These are phyloP conservation scores for Xenopus tropicalis DNA, from an alignment of 2,113 vertebrate genomes.

Conservation along the genomic window UCB_Xtro_10.0 CM004443.2:137019501-137020000, in stretches of 20 bases:
- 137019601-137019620: too few relatives aligned
- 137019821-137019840: conserved; percentile 29
- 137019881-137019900: conserved; percentile 25
- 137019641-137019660: too few relatives aligned
- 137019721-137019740: not conserved
- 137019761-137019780: not conserved
- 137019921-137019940: conserved; percentile 23
- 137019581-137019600: too few relatives aligned
- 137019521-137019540: too few relatives aligned
- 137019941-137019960: conserved; percentile 23
- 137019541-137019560: too few relatives aligned
- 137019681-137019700: too few relatives aligned
- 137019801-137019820: conserved; percentile 29
- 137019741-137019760: not conserved
- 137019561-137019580: too few relatives aligned
- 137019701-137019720: too few relatives aligned
- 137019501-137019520: too few relatives aligned
- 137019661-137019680: too few relatives aligned
- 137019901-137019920: conserved; percentile 12
- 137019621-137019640: too few relatives aligned
- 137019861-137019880: conserved; percentile 24
- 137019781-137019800: not conserved
- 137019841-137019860: conserved; percentile 33
- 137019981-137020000: conserved; percentile 25
- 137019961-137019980: conserved; percentile 22